Percentiles rank a stretch among this genome's conserved stretches.
Conservation (phyloP, 2,888 invertebrate species). For the Drosophila anceps region DNA sequence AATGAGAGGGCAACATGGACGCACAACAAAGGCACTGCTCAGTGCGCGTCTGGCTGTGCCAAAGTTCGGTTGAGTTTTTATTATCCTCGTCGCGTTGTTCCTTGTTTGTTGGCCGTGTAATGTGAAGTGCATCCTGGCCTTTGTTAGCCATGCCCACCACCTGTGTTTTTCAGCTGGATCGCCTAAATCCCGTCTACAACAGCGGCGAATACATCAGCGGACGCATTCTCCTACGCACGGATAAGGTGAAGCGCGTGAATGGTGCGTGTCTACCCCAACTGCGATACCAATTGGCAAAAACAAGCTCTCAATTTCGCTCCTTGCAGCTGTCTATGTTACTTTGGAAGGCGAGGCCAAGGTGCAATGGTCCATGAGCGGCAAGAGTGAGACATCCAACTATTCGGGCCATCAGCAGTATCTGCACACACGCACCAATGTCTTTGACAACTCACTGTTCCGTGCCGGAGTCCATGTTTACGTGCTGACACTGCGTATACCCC, state of each 20-base stretch:
- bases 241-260: slow-evolving; percentile 82
- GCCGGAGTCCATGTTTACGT: slow-evolving; percentile 88
- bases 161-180: slow-evolving; percentile 83
- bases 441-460: slow-evolving; percentile 78
- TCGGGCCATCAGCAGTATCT: slow-evolving; percentile 82
- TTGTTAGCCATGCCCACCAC: slow-evolving; percentile 77
- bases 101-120: slow-evolving; percentile 26
- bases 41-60: slow-evolving; percentile 80
- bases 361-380: slow-evolving; percentile 83
- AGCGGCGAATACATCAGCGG: slow-evolving; percentile 82
- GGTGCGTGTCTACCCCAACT: slow-evolving; percentile 57
- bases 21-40: slow-evolving; percentile 60
- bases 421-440: slow-evolving; percentile 79
- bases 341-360: slow-evolving; percentile 83
- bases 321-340: slow-evolving; percentile 80
- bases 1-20: slow-evolving; percentile 32
- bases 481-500: slow-evolving; percentile 88
- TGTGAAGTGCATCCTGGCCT: slow-evolving; percentile 42
- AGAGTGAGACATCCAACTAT: slow-evolving; percentile 80
- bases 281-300: background rate
- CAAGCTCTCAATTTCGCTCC: background rate
- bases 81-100: slow-evolving; percentile 11
- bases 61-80: slow-evolving; percentile 60
- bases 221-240: slow-evolving; percentile 78
- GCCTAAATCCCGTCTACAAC: slow-evolving; percentile 76